phyloP scores from a whole-genome alignment of 1,140 invertebrate species.

The Chlorops oryzae region DNA sequence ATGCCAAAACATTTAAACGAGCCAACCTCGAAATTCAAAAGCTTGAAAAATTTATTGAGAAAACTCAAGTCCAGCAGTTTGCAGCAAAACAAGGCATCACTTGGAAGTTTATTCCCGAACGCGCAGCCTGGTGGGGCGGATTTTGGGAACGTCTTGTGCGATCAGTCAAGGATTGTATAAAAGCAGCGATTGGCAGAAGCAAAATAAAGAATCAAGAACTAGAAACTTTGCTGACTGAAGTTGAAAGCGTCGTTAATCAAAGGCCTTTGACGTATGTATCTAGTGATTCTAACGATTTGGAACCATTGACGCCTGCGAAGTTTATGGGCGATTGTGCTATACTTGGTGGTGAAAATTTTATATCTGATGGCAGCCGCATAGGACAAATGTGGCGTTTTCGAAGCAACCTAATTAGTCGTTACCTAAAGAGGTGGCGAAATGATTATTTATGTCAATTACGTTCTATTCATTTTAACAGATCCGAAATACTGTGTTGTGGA shows the following conservation, averaged over 20 bases:
- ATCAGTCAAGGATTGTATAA: slow-evolving; percentile 12
- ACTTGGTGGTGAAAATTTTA: background rate
- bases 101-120: background rate
- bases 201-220: background rate
- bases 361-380: background rate
- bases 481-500: no score
- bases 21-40: background rate
- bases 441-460: background rate
- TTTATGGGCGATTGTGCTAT: background rate
- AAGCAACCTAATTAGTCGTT: background rate
- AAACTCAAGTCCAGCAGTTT: background rate
- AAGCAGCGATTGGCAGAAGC: background rate
- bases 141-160: slow-evolving; percentile 4
- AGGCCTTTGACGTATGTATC: slow-evolving; percentile 1
- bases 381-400: background rate
- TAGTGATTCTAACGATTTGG: slow-evolving; percentile 5
- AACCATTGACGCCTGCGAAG: background rate
- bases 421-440: background rate
- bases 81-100: background rate
- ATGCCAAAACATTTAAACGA: slow-evolving; percentile 8
- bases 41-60: background rate
- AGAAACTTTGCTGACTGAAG: background rate
- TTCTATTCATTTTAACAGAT: background rate
- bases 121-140: background rate
- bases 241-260: background rate